Base-by-base conservation (phyloP, 1,140 invertebrate species). In the Meloidogyne floridensis region DNA sequence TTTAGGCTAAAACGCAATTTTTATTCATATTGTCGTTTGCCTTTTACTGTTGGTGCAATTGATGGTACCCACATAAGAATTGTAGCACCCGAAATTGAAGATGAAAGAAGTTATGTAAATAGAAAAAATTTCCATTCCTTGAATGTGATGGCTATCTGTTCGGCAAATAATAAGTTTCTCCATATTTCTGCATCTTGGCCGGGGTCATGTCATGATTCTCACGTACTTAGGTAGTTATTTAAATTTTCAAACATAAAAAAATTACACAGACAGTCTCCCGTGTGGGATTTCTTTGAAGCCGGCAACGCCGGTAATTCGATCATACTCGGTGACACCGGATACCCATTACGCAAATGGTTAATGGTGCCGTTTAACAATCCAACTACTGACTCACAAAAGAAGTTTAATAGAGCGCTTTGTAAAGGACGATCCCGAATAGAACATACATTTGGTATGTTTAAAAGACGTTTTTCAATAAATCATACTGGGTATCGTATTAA, bases 61-160 rank as follows among this genome's bases (percentile, higher is more conserved):
- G 72, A 43, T 43, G 72, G 72, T 1, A 73, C 72, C 2, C 72
- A 73, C 4, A 43, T 73, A 10, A 3, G 72, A 51, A 73, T 73
- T 3, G 32, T 13, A 43, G 72, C 72, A 8, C 72, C 72, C 1
- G 32, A 20, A 4, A 15, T 73, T 32, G 18, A 9, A 43, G 51
- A 47, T 73, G 72, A 73, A 43, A 32, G 72, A 2, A 42, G 51
- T 43, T 73, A 47, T 73, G 72, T 73, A 4, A 73, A 73, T 13
- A 20, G 72, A 15, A 73, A 73, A 51, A 73, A 73, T 42, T 73
- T 73, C 43, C 72, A 73, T 11, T 43, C 32, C 6, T 5, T 73
- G 8, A 43, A 73, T 43, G 72, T 73, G 8, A 43, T 15, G 72
- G 42, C 15, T 8, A 72, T 72, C 13, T 72, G 18, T 43, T 15